Evolutionary conservation across 2,797 vertebrate species (phyloP), one percentile per base, ranked within the genome.

Genomic region (Sardinella longiceps): DNA sequence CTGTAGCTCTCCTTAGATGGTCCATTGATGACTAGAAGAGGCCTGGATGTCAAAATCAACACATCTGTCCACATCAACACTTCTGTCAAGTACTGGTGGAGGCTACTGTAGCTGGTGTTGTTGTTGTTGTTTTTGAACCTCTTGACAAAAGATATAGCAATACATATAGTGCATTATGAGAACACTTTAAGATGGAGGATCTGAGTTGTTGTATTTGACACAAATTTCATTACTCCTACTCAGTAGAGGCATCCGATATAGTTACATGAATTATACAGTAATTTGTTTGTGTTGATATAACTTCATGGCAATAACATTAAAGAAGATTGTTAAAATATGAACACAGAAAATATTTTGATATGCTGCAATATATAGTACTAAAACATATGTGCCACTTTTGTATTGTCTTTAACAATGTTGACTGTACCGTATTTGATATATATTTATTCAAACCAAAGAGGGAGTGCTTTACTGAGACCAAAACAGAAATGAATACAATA

Each of bases 1-100:
- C 92, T 90, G 91, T 94, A 92, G 81, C 63, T 92, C 93, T 95
- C 93, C 93, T 95, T 94, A 93, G 90, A 92, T 81, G 90, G 91
- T 33, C 63, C 89, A 88, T 84, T 74, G 84, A 86, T 93, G 91
- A 90, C 87, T 28, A 63, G 14, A 3, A 63, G 60, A 30, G 25
- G 9, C 11, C 2, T 28, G 30, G 63, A 70, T 33, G 28, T 33
- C 23, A 56, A 3, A 3, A 20, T 12, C 15, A 70, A 70, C 63
- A 70, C 63, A 0, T 70, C 63, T 70, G 63, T 70, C 63, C n/a
- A 18, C 56, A 25, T n/a, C 56, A 70, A 70, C 63, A 70, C 63
- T 1, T 70, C 63, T 70, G 63, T 70, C 63, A 33, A 9, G 10
- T 14, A 37, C n/a, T 70, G 18, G 4, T 70, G 63, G 46, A 10